Evolutionary conservation across 1,140 invertebrate species (phyloP), one percentile per base, ranked within the genome.

Genomic region (Drosophila sp.): DNA sequence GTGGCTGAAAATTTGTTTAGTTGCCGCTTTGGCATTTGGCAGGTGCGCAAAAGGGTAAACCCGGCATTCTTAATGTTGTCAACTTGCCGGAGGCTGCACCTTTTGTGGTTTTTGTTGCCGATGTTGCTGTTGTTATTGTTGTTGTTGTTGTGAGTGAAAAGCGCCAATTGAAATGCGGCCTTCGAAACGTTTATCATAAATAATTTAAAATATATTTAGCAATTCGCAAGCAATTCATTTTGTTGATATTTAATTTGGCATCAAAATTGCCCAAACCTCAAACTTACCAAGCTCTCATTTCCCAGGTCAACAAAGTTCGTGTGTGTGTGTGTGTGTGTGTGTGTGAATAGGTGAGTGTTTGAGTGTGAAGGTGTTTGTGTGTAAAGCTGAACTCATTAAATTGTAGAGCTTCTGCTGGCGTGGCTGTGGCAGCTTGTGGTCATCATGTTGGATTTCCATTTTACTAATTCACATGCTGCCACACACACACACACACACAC

Each of bases 401-500:
- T 67, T 78, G 78, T 67, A 70, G 62, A 51, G 51, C 25, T 34
- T 9, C 45, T 46, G 18, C 9, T 27, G 45, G 8, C 14, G 50
- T 13, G 36, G 78, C 66, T 82, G 82, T 65, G 82, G 83, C 78
- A 76, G 82, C 82, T 86, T 86, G 82, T 67, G 82, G 82, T 87
- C 79, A 71, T 48, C 75, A 76, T 87, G 80, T 87, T 78, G 78
- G 74, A 71, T 75, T 89, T 78, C 89, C 75, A 82, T 87, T 86
- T 89, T 82, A 86, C 82, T 86, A 86, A 86, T 86, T 86, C 83
- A 78, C 80, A 84, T 84, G 80, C 80, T 80, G 77, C 36, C 57
- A 59, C 53, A 46, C 61, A 70, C 50, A 43, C 40, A 62, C 43
- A 38, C 38, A 66, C 43, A 62, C 36, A 57, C 51, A 62, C 29